Evolutionary conservation across 2,797 vertebrate genomes (phyloP).

Genomic region (Glossophaga mutica): DNA sequence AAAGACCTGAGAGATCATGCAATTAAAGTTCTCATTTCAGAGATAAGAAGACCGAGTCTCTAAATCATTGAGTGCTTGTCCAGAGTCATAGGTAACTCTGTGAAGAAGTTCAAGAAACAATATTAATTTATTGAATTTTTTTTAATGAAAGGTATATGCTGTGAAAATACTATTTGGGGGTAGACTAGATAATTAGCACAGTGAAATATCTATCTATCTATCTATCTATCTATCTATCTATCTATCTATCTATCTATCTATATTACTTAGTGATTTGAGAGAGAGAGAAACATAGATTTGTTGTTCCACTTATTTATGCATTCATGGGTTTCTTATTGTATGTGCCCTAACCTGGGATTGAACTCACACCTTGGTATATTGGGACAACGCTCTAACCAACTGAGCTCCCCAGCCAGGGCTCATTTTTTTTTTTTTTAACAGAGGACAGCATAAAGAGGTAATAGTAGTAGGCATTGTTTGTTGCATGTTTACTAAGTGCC

Average conservation of each 20-base stretch:
- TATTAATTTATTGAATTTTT: neutral
- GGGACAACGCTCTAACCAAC: neutral
- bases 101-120: neutral
- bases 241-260: no score
- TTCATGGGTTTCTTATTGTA: neutral
- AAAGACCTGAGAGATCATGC: constrained; percentile 19
- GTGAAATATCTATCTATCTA: no score
- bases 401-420: neutral
- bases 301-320: neutral
- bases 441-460: neutral
- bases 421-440: neutral
- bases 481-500: neutral
- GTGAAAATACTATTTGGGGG: neutral
- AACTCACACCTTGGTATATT: neutral
- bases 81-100: neutral
- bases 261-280: neutral
- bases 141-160: neutral
- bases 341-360: neutral
- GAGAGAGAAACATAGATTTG: neutral
- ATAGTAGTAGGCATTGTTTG: neutral
- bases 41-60: neutral
- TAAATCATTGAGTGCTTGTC: neutral
- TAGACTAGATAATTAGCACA: neutral
- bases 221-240: no score
- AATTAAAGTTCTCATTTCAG: neutral